Evolutionary conservation across 2,888 invertebrate genomes (phyloP).

Genomic region (Cryptus viduatorius): DNA sequence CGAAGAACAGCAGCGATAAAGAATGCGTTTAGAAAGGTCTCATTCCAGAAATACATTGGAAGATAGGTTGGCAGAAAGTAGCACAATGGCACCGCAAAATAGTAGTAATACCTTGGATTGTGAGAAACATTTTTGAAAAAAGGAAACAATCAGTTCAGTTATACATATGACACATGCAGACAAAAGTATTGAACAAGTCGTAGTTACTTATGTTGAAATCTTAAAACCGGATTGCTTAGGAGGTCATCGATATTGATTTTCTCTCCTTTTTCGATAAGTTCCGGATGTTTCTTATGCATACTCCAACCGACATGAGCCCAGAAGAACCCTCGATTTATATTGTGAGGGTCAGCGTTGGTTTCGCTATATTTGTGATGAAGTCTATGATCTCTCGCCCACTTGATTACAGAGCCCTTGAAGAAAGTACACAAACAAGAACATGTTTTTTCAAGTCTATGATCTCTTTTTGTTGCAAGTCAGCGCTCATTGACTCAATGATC

Average conservation of each 20-base stretch:
- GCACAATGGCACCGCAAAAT: conserved; percentile 83
- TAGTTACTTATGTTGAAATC: conserved; percentile 91
- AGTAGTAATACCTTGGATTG: conserved; percentile 88
- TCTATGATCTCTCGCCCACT: conserved; percentile 93
- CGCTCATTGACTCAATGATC: too few species aligned
- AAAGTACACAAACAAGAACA: background rate
- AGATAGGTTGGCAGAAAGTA: conserved; percentile 88
- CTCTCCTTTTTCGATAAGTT: conserved; percentile 89
- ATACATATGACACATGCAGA: background rate
- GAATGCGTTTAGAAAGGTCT: conserved; percentile 87
- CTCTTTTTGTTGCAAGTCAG: too few species aligned
- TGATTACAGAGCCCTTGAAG: conserved; percentile 89
- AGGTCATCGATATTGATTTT: conserved; percentile 88
- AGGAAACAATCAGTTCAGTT: conserved; percentile 3
- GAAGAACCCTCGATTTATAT: conserved; percentile 93
- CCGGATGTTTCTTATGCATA: conserved; percentile 91
- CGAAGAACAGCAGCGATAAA: conserved; percentile 88
- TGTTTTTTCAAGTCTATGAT: too few species aligned
- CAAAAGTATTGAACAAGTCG: background rate
- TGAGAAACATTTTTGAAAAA: conserved; percentile 27
- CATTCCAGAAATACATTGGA: conserved; percentile 90
- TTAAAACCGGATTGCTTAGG: conserved; percentile 82
- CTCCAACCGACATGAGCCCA: conserved; percentile 96
- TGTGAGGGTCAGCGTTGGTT: conserved; percentile 93
- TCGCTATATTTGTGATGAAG: conserved; percentile 93